Base-by-base conservation (phyloP, 2,888 invertebrate species). In the Plagodis pulveraria region DNA sequence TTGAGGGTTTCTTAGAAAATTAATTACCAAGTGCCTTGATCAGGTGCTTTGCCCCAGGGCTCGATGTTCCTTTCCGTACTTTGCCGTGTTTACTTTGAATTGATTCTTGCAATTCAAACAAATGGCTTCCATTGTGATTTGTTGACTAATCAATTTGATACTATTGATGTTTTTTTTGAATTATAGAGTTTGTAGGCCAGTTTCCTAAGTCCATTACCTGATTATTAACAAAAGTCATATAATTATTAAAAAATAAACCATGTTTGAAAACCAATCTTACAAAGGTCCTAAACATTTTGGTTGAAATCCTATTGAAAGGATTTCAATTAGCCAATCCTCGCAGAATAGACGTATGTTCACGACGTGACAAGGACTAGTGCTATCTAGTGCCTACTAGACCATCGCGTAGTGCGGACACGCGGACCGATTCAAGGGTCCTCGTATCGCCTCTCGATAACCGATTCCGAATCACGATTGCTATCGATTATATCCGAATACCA, bases 21-120 rank as follows among this genome's bases (percentile, higher is more conserved):
- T 89, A 89, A 89, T 89, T 89, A 89, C 69, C 72, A 81, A 82
- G 74, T 84, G 86, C 77, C 85, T 82, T 77, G 74, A 82, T 77
- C 86, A 86, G 87, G 80, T 83, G 76, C 67, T 74, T 59, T 67
- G 84, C 86, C 82, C 58, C 66, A 67, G 80, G 86, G 78, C 69
- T 57, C 68, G 70, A 69, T 70, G 76, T 73, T 78, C 71, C 71
- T 70, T 77, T 76, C 70, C 66, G 69, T 69, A 72, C 75, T 38
- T 68, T 72, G 72, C 72, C 69, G 72, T 76, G 71, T 80, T 81
- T 77, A 66, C 71, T 73, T 69, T 66, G 72, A 76, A 76, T 77
- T 73, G 74, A 80, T 78, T 76, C 63, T 63, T 66, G 66, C 72
- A 69, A 77, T 78, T 74, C 72, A 68, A 70, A 69, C 69, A 73